A percentile compares a stretch with the other conserved stretches of the same genome.
phyloP scores from a whole-genome alignment of 2,113 vertebrate species.

The Miniopterus natalensis region DNA sequence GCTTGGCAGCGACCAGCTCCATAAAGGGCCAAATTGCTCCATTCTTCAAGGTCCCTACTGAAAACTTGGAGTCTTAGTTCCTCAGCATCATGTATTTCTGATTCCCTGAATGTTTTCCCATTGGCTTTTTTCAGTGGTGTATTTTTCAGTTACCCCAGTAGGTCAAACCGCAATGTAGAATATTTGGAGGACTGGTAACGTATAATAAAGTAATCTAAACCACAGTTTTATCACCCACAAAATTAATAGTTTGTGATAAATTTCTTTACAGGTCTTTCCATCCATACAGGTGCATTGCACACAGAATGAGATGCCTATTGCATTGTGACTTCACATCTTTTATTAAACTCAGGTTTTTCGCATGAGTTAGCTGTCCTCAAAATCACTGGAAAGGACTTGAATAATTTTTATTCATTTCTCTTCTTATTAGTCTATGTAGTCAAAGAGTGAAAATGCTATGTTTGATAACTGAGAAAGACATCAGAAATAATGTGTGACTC shows the following conservation, averaged over 20 bases:
- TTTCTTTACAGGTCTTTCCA: background rate
- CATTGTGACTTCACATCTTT: background rate
- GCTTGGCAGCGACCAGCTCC: too few species aligned
- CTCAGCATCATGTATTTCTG: background rate
- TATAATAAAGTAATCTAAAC: background rate
- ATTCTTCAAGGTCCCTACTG: background rate
- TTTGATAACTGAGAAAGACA: background rate
- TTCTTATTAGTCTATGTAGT: background rate
- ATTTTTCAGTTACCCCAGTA: background rate
- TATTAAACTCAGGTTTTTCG: background rate
- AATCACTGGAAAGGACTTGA: background rate
- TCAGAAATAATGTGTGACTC: background rate
- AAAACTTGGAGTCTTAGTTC: background rate
- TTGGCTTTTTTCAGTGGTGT: too few species aligned
- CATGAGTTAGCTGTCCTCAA: background rate
- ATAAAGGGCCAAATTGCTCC: too few species aligned
- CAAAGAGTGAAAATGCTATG: background rate
- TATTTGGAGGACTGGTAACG: background rate
- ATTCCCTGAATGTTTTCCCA: background rate
- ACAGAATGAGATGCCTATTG: background rate
- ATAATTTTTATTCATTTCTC: background rate
- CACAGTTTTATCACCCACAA: background rate
- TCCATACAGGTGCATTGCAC: background rate
- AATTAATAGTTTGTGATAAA: background rate
- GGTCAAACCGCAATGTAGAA: background rate